Evolutionary conservation across 2,113 vertebrate species (phyloP).

Genomic region (Micronycteris hirsuta): DNA sequence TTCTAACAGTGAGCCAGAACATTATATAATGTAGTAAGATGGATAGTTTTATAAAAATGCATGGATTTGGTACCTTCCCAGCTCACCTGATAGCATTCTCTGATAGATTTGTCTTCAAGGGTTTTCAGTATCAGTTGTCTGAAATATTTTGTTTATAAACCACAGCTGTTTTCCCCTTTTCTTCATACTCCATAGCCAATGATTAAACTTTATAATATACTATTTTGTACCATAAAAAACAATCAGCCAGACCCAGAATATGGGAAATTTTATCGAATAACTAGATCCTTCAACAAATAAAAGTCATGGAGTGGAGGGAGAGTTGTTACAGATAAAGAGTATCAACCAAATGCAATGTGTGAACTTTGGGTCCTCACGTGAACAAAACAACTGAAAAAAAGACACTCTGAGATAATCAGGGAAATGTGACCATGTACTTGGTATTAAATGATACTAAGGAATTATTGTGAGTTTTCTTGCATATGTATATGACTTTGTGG

Average conservation of each 20-base stretch:
- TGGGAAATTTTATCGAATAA: neutral
- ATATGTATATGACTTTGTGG: neutral
- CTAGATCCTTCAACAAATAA: neutral
- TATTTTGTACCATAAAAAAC: neutral
- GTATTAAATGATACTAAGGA: neutral
- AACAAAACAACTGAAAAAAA: neutral
- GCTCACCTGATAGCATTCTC: neutral
- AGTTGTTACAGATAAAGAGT: neutral
- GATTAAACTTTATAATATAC: neutral
- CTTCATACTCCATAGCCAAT: neutral
- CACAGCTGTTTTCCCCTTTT: neutral
- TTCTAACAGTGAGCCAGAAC: neutral
- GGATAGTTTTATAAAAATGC: slow-evolving; percentile 3
- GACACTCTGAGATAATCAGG: neutral
- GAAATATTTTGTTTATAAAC: neutral
- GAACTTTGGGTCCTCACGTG: neutral
- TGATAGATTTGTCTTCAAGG: neutral
- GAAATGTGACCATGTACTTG: neutral
- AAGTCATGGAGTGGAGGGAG: neutral
- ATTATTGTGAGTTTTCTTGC: slow-evolving; percentile 8
- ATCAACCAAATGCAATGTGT: neutral
- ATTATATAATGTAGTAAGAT: neutral
- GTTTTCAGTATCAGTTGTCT: neutral
- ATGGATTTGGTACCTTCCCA: neutral
- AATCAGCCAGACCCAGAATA: neutral